phyloP scores from a whole-genome alignment of 1,140 invertebrate species.

The Heliconius melpomene region DNA sequence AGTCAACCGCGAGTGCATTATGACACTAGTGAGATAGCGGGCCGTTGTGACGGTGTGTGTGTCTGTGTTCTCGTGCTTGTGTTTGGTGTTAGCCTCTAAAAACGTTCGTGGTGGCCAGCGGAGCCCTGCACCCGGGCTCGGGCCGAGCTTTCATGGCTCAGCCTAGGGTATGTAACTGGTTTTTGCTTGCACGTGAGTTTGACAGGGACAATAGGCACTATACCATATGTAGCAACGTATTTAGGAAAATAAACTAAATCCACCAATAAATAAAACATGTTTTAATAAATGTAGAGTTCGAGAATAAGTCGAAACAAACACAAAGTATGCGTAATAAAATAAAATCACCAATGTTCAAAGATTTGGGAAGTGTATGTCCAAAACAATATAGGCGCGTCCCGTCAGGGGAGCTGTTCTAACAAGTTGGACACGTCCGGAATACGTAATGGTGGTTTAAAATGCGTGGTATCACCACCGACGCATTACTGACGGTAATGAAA shows the following conservation, averaged over 20 bases:
- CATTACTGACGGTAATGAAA: slow-evolving; percentile 55
- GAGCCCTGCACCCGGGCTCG: slow-evolving; percentile 80
- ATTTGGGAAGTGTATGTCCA: slow-evolving; percentile 35
- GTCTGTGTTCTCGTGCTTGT: slow-evolving; percentile 77
- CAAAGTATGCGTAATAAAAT: slow-evolving; percentile 13
- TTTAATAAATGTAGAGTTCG: neutral
- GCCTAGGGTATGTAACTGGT: slow-evolving; percentile 79
- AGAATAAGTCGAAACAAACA: neutral
- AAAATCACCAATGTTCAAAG: slow-evolving; percentile 44
- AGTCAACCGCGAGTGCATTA: slow-evolving; percentile 75
- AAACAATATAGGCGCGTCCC: slow-evolving; percentile 49
- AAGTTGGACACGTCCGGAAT: slow-evolving; percentile 61
- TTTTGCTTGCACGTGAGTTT: slow-evolving; percentile 37
- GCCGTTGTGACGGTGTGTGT: slow-evolving; percentile 78
- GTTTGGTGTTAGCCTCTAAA: slow-evolving; percentile 73
- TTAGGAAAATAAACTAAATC: too few species aligned
- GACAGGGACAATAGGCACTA: neutral
- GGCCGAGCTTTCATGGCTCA: slow-evolving; percentile 81
- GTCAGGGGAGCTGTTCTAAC: slow-evolving; percentile 62
- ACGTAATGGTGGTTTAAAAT: slow-evolving; percentile 57
- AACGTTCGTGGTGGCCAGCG: slow-evolving; percentile 80
- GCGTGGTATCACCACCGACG: slow-evolving; percentile 48
- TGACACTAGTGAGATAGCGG: slow-evolving; percentile 80
- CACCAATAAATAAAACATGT: too few species aligned
- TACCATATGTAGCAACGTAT: too few species aligned